These are phyloP conservation scores for Trissolcus japonicus DNA, from an alignment of 2,888 invertebrate species.

Conservation along the genomic window DNA sequence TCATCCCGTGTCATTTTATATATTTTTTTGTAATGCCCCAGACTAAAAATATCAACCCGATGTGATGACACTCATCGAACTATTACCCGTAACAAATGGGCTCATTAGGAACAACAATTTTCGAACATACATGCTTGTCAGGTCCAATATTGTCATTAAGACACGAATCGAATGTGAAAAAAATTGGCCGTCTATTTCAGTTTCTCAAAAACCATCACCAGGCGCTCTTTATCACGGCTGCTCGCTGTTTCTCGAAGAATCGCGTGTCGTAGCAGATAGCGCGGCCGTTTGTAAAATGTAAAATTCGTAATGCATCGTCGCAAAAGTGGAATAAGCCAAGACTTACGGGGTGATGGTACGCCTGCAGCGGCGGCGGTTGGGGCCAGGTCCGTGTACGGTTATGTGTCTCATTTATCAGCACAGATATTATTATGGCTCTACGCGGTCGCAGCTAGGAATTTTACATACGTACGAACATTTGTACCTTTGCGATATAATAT, in stretches of 20 bases:
- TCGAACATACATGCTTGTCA: slow-evolving; percentile 2
- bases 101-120: too few species aligned
- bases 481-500: slow-evolving; percentile 74
- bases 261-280: slow-evolving; percentile 71
- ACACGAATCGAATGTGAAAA: too few species aligned
- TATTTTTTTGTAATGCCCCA: too few species aligned
- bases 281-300: slow-evolving; percentile 73
- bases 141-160: slow-evolving; percentile 4
- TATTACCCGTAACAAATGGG: too few species aligned
- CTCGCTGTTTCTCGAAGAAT: slow-evolving; percentile 68
- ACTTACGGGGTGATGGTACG: slow-evolving; percentile 64
- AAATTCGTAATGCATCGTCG: slow-evolving; percentile 75
- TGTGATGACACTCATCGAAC: too few species aligned
- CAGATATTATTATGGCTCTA: slow-evolving; percentile 74
- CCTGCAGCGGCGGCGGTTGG: slow-evolving; percentile 53
- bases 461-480: slow-evolving; percentile 74
- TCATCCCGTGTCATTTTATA: too few species aligned
- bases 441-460: slow-evolving; percentile 71
- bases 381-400: slow-evolving; percentile 72
- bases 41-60: too few species aligned
- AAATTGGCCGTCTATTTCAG: neutral
- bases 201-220: slow-evolving; percentile 49
- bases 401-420: slow-evolving; percentile 75
- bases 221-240: slow-evolving; percentile 62
- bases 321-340: slow-evolving; percentile 74